phyloP scores from a whole-genome alignment of 2,888 invertebrate species.

The Pachydiplax longipennis region DNA sequence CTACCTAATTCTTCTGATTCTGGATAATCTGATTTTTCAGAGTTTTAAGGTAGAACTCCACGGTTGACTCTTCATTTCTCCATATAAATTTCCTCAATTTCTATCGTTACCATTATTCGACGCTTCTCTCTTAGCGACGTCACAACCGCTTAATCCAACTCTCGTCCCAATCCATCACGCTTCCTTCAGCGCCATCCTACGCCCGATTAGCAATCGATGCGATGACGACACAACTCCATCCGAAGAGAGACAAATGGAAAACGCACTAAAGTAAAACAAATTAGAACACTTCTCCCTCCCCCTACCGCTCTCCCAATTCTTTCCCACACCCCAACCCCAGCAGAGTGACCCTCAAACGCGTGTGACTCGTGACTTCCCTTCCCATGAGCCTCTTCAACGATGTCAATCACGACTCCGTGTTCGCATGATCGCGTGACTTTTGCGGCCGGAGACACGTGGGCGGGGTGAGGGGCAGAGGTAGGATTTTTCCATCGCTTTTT shows the following conservation, averaged over 20 bases:
- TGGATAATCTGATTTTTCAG: too few species aligned
- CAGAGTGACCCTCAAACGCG: conserved; percentile 17
- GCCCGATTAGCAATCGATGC: neutral
- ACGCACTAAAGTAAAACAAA: neutral
- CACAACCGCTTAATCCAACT: neutral
- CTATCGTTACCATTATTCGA: too few species aligned
- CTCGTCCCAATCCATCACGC: neutral
- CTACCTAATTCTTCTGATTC: too few species aligned
- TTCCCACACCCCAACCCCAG: neutral
- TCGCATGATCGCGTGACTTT: conserved; percentile 38
- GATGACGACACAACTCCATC: neutral
- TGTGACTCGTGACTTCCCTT: conserved; percentile 28
- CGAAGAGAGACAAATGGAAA: neutral
- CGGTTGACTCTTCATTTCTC: too few species aligned
- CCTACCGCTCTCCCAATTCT: neutral
- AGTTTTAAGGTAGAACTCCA: too few species aligned
- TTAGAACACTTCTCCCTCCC: neutral
- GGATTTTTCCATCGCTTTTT: neutral
- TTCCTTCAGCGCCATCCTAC: neutral
- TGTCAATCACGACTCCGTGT: conserved; percentile 26
- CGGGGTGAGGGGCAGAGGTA: neutral
- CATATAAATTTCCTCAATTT: too few species aligned
- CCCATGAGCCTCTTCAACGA: conserved; percentile 36
- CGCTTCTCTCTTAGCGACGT: neutral
- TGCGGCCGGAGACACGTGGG: conserved; percentile 9